phyloP scores from a whole-genome alignment of 2,888 invertebrate species.

The Parnassius apollo region DNA sequence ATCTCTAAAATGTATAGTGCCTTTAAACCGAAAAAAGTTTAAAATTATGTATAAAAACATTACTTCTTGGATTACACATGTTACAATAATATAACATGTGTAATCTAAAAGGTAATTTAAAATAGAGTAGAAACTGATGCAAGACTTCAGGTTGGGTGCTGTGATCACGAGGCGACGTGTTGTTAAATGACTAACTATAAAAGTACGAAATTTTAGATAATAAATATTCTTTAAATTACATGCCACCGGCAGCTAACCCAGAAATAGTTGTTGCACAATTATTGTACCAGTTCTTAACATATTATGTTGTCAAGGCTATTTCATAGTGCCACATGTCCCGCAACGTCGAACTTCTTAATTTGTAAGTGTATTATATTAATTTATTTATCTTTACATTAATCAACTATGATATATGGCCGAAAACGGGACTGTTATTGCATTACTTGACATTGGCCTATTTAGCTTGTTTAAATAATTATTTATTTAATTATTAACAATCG shows the following conservation, averaged over 20 bases:
- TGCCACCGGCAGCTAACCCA: slow-evolving; percentile 8
- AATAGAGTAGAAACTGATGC: too few species aligned
- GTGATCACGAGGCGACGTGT: too few species aligned
- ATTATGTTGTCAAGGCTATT: slow-evolving; percentile 18
- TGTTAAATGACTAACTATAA: too few species aligned
- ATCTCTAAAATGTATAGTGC: too few species aligned
- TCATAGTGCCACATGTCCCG: slow-evolving; percentile 16
- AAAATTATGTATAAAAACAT: too few species aligned
- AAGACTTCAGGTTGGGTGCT: too few species aligned
- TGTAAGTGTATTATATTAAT: slow-evolving; percentile 19
- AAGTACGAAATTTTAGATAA: too few species aligned
- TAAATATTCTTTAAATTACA: background rate
- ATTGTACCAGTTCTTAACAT: slow-evolving; percentile 6
- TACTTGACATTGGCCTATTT: slow-evolving; percentile 25
- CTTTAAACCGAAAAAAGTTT: too few species aligned
- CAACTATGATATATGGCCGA: background rate
- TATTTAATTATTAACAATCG: too few species aligned
- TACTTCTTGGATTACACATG: too few species aligned
- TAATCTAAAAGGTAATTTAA: too few species aligned
- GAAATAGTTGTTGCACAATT: slow-evolving; percentile 11
- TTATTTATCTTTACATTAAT: slow-evolving; percentile 25
- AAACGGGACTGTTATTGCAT: slow-evolving; percentile 23
- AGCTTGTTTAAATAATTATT: background rate
- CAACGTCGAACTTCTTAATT: background rate
- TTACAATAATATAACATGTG: too few species aligned